Evolutionary conservation across 1,140 invertebrate genomes (phyloP), one percentile per base, ranked within the genome.

Genomic region (Patella vulgata): DNA sequence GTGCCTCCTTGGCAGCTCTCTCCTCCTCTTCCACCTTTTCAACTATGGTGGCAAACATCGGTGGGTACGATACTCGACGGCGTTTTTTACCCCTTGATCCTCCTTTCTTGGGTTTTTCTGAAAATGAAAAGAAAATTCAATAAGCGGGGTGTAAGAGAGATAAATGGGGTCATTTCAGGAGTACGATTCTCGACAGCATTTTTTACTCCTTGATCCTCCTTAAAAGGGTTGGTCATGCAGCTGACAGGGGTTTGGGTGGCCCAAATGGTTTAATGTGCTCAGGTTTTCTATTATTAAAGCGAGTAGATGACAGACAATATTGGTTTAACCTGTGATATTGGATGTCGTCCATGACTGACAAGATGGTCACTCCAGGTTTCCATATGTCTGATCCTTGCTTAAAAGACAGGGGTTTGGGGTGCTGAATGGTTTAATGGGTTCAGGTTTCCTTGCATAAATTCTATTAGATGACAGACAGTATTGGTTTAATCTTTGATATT

Each of bases 331-430:
- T 19, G 23, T 44, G 42, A 23, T 84, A 84, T 0, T 86, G 82
- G 80, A 83, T 86, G n/a, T 71, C 74, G 3, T 70, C 75, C 55
- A 84, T 85, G 65, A 82, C 78, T 0, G 54, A 78, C 28, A 57
- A 74, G 40, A 52, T 84, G 5, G 74, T 69, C 3, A 84, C 86
- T 56, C 85, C 84, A 1, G 73, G 82, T n/a, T n/a, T n/a, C n/a
- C n/a, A n/a, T n/a, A n/a, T n/a, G n/a, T n/a, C n/a, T n/a, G n/a
- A n/a, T n/a, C n/a, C n/a, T n/a, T n/a, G n/a, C n/a, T n/a, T n/a
- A n/a, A n/a, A n/a, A n/a, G n/a, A n/a, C n/a, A n/a, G 42, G 42
- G 23, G 23, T 44, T 23, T n/a, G n/a, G n/a, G n/a, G n/a, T n/a
- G n/a, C 9, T 5, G 42, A n/a, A 23, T 44, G n/a, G 42, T 44